Evolutionary conservation across 2,113 vertebrate genomes (phyloP).

Genomic region (Fulica atra): DNA sequence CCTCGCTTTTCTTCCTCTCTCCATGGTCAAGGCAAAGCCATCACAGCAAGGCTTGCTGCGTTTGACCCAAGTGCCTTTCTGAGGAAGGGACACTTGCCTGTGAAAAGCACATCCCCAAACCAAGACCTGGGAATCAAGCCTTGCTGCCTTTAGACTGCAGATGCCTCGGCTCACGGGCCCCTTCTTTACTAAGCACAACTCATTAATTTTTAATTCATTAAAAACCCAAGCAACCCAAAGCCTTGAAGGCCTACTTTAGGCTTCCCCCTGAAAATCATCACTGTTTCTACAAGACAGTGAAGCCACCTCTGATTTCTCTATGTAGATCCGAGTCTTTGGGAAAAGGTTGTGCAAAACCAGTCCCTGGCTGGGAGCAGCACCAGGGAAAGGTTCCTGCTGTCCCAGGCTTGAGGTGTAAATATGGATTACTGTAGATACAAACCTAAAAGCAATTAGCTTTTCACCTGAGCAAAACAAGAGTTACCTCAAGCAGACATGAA

Average conservation of each 20-base stretch:
- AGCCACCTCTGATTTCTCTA: neutral
- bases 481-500: neutral
- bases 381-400: neutral
- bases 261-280: neutral
- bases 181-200: neutral
- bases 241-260: neutral
- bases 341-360: neutral
- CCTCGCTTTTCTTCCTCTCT: neutral
- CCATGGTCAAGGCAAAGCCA: neutral
- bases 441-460: neutral
- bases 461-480: neutral
- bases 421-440: rapidly evolving
- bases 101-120: neutral
- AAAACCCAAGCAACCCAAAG: neutral
- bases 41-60: neutral
- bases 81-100: neutral
- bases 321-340: neutral
- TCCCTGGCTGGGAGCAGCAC: neutral
- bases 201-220: neutral
- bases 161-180: neutral
- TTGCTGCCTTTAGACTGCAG: neutral
- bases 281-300: neutral
- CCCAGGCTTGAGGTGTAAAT: neutral
- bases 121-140: neutral
- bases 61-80: neutral